Conservation (phyloP, 2,888 invertebrate species). For the Cephus spinipes region DNA sequence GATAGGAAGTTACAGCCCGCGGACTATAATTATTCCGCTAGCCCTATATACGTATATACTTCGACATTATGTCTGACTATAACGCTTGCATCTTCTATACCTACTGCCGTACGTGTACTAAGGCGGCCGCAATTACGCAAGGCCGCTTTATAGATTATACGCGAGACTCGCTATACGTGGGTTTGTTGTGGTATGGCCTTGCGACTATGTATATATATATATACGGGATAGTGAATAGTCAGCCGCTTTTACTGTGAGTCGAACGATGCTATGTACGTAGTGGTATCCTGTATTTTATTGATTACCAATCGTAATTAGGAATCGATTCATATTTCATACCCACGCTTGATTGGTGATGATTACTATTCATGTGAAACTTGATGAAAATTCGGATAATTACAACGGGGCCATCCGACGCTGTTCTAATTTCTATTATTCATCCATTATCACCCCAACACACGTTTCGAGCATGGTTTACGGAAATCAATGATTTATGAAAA, state of each 20-base stretch:
- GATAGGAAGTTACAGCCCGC: slow-evolving; percentile 48
- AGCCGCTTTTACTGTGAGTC: background rate
- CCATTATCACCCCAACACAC: background rate
- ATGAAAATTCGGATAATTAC: background rate
- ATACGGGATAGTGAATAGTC: background rate
- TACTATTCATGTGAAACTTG: background rate
- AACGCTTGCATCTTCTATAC: background rate
- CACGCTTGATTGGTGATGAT: background rate
- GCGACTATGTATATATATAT: background rate
- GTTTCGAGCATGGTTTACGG: background rate
- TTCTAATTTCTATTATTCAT: background rate
- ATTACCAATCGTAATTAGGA: background rate
- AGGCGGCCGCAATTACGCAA: background rate
- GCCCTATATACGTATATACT: slow-evolving; percentile 9
- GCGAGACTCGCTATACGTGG: background rate
- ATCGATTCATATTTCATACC: background rate
- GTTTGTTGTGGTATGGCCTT: background rate
- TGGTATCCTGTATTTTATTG: background rate
- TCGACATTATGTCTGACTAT: slow-evolving; percentile 14
- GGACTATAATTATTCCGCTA: slow-evolving; percentile 47
- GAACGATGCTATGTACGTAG: background rate
- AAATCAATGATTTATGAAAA: too few species aligned
- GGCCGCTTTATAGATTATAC: background rate
- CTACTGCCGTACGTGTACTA: background rate
- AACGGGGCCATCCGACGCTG: background rate